A percentile compares a stretch with the other conserved stretches of the same genome.
These are phyloP conservation scores for Caenorhabditis sp. DNA, from an alignment of 2,888 invertebrate species.

Conservation along the genomic window DNA sequence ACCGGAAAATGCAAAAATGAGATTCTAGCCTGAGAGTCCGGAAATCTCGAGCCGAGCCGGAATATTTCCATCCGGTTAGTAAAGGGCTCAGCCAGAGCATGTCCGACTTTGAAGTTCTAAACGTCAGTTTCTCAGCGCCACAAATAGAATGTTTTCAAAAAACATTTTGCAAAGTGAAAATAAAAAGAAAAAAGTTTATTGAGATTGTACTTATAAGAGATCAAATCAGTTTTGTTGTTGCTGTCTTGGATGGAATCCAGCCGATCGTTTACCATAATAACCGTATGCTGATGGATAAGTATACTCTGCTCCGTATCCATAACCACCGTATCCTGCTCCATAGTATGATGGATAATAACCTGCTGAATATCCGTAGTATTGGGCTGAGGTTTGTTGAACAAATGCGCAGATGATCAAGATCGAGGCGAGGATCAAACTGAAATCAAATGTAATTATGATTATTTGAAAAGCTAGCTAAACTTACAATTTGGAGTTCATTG, in stretches of 20 bases:
- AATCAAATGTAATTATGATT: background rate
- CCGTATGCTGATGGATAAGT: conserved; percentile 34
- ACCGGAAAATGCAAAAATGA: no score
- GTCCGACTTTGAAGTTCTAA: no score
- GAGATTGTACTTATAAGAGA: no score
- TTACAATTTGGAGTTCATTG: conserved; percentile 3
- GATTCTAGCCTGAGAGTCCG: no score
- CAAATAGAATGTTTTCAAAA: no score
- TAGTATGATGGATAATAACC: background rate
- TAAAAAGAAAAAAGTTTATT: no score
- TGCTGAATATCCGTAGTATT: background rate
- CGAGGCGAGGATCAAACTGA: background rate
- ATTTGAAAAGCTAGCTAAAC: background rate
- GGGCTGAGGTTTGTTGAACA: background rate
- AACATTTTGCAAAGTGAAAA: no score
- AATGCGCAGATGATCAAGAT: background rate
- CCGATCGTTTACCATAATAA: conserved; percentile 42
- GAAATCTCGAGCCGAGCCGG: no score
- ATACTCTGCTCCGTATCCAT: background rate
- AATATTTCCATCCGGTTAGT: no score
- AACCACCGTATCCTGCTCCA: background rate
- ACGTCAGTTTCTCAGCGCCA: no score
- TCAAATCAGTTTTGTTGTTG: background rate
- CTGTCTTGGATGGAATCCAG: conserved; percentile 23
- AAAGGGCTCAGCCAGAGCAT: no score